Percentiles rank a stretch among this genome's conserved stretches.
Conservation (phyloP, 2,797 vertebrate genomes). For the Cetoscarus ocellatus region DNA sequence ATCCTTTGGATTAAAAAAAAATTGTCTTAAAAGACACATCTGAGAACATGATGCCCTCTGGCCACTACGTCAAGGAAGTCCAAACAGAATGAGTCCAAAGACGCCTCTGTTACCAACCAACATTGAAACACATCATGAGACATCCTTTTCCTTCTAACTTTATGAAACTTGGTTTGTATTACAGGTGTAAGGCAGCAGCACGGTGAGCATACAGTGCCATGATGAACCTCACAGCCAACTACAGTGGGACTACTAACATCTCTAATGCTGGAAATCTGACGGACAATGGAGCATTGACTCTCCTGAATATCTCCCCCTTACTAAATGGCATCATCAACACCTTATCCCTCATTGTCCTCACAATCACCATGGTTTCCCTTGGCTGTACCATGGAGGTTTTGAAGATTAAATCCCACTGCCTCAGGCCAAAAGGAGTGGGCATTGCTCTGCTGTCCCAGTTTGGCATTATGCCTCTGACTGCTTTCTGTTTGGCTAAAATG, state of each 20-base stretch:
- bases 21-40: too few relatives aligned
- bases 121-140: too few relatives aligned
- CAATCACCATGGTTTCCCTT: conserved; percentile 84
- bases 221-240: conserved; percentile 67
- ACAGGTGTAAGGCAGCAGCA: too few relatives aligned
- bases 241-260: conserved; percentile 7
- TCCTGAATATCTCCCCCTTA: conserved; percentile 45
- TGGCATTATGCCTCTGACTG: conserved; percentile 89
- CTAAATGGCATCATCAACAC: conserved; percentile 71
- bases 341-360: conserved; percentile 72
- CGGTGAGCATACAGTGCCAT: too few relatives aligned
- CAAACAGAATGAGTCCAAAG: too few relatives aligned
- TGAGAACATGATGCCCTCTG: too few relatives aligned
- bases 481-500: conserved; percentile 84
- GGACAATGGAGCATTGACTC: conserved; percentile 52
- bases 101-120: too few relatives aligned
- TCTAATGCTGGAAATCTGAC: conserved; percentile 32
- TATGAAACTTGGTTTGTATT: too few relatives aligned
- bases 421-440: conserved; percentile 84
- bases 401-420: conserved; percentile 87
- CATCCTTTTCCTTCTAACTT: too few relatives aligned
- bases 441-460: conserved; percentile 88
- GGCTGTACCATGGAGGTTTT: conserved; percentile 89
- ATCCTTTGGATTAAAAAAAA: too few relatives aligned
- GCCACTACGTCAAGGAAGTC: too few relatives aligned